Conservation (phyloP, 2,888 invertebrate species). For the Oxycera nigricornis region DNA sequence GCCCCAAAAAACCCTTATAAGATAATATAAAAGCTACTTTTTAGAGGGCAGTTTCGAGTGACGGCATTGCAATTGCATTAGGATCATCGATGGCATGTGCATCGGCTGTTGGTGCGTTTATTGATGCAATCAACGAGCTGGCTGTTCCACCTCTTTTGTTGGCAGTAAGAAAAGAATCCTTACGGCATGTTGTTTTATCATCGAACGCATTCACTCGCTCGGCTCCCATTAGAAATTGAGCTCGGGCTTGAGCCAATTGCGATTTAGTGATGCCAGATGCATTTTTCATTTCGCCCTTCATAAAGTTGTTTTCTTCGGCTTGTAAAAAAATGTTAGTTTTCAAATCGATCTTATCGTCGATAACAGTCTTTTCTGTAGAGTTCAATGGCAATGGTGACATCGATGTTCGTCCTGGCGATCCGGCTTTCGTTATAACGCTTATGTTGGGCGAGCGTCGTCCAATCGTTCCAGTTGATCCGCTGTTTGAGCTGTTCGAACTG, state of each 20-base stretch:
- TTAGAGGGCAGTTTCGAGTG: constrained; percentile 69
- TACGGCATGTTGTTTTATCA: too few species aligned
- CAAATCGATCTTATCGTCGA: constrained; percentile 55
- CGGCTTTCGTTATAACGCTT: constrained; percentile 54
- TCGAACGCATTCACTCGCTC: neutral
- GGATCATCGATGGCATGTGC: constrained; percentile 45
- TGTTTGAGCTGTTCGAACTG: constrained; percentile 69
- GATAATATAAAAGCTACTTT: neutral
- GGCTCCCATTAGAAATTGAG: constrained; percentile 64
- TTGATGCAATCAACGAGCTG: constrained; percentile 47
- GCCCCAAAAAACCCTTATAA: too few species aligned
- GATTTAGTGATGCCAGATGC: constrained; percentile 59
- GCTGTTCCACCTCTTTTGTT: constrained; percentile 2
- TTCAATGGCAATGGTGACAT: constrained; percentile 58
- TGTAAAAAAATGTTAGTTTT: constrained; percentile 61
- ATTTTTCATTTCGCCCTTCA: constrained; percentile 57
- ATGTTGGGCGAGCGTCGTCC: constrained; percentile 63
- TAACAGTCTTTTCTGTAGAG: constrained; percentile 56
- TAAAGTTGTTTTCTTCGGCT: constrained; percentile 62
- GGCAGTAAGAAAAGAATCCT: constrained; percentile 20
- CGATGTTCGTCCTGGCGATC: constrained; percentile 51
- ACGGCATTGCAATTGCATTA: constrained; percentile 64
- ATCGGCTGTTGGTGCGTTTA: constrained; percentile 56
- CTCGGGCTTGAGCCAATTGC: constrained; percentile 68
- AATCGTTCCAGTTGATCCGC: constrained; percentile 68